phyloP scores from a whole-genome alignment of 1,140 invertebrate genomes.

The Drosophila virilis region DNA sequence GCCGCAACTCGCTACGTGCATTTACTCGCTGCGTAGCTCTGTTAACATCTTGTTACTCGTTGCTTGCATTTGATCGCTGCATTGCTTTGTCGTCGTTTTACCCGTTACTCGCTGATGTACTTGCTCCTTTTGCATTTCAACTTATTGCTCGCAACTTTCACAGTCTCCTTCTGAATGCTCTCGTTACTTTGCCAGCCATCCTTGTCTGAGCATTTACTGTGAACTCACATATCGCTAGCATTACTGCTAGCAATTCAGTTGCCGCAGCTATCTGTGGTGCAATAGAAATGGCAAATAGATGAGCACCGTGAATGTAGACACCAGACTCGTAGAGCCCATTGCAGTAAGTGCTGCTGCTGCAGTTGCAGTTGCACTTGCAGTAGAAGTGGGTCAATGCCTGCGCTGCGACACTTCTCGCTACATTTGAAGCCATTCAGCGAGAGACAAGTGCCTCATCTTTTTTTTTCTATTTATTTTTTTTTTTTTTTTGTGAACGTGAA shows the following conservation, averaged over 20 bases:
- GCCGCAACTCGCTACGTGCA: too few species aligned
- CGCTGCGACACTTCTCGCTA: conserved; percentile 15
- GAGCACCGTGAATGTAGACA: conserved; percentile 34
- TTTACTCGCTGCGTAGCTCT: neutral
- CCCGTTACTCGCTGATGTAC: too few species aligned
- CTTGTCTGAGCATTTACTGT: neutral
- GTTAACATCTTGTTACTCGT: neutral
- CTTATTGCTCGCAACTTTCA: neutral
- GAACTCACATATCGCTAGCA: conserved; percentile 4
- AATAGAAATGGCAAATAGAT: conserved; percentile 42
- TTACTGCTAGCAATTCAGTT: conserved; percentile 3
- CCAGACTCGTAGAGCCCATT: conserved; percentile 9
- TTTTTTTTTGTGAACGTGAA: conserved; percentile 40
- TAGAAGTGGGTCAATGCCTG: conserved; percentile 12
- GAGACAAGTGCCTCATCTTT: conserved; percentile 20
- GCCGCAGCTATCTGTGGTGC: neutral
- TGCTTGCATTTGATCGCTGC: neutral
- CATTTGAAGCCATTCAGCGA: neutral
- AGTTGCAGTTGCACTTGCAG: neutral
- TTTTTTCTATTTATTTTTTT: neutral
- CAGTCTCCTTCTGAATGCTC: neutral
- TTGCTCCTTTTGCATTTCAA: too few species aligned
- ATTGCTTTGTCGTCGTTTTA: too few species aligned
- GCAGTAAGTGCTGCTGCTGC: neutral
- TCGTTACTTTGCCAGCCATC: conserved; percentile 1